These are phyloP conservation scores for Lucifuga dentata DNA, from an alignment of 2,113 vertebrate species.

Conservation along the genomic window DNA sequence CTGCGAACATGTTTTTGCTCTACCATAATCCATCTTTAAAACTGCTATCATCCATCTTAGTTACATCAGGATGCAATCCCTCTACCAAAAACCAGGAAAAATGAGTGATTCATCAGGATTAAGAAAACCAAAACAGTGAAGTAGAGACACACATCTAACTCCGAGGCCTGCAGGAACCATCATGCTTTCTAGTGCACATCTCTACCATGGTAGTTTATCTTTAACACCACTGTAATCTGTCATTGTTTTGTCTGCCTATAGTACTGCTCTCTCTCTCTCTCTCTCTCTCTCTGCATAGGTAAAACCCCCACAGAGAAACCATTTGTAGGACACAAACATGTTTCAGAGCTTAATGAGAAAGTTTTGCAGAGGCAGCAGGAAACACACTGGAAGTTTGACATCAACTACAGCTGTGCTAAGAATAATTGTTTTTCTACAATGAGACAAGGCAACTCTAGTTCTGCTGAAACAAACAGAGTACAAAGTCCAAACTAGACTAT, in stretches of 20 bases:
- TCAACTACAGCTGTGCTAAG: background rate
- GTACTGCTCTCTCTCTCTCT: background rate
- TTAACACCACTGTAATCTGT: conserved; percentile 16
- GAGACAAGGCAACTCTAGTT: background rate
- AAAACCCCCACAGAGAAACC: background rate
- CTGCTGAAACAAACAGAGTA: background rate
- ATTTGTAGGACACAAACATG: background rate
- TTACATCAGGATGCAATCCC: conserved; percentile 17
- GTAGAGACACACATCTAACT: background rate
- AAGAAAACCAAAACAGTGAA: background rate
- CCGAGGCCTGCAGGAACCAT: background rate
- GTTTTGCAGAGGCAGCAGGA: conserved; percentile 22
- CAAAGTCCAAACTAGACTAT: too few relatives aligned
- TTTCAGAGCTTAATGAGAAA: conserved; percentile 22
- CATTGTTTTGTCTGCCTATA: conserved; percentile 10
- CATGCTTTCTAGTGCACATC: background rate
- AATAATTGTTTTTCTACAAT: conserved; percentile 25
- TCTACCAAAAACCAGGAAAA: background rate
- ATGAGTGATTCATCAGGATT: background rate
- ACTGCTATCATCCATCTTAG: conserved; percentile 24
- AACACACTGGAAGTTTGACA: conserved; percentile 8
- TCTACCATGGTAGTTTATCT: conserved; percentile 13
- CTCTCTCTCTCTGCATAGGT: background rate
- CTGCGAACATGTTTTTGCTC: background rate
- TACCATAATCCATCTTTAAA: conserved; percentile 27